Conservation (phyloP, 1,140 invertebrate genomes). For the Lepidurus arcticus region DNA sequence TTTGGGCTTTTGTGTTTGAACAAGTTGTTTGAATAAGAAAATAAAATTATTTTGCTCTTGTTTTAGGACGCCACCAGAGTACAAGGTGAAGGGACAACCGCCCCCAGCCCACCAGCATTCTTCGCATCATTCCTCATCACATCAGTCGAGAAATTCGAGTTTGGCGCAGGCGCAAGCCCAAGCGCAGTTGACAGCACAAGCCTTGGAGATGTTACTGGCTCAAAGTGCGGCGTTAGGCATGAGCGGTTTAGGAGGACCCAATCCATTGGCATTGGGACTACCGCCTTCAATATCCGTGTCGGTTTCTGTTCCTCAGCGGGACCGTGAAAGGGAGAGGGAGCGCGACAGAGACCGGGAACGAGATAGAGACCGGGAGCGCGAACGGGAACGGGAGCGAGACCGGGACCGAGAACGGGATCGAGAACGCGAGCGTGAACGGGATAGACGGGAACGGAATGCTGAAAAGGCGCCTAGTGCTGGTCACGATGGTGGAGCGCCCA, state of each 20-base stretch:
- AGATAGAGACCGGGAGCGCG: background rate
- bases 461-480: conserved; percentile 3
- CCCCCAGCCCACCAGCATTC: background rate
- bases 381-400: background rate
- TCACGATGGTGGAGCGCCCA: conserved; percentile 20
- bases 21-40: too few relatives aligned
- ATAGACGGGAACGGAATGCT: conserved; percentile 27
- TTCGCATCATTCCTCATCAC: background rate
- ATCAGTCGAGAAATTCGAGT: background rate
- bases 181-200: conserved; percentile 29
- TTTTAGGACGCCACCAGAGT: background rate
- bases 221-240: conserved; percentile 24
- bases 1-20: too few relatives aligned
- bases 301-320: conserved; percentile 17
- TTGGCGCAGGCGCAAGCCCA: conserved; percentile 32
- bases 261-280: conserved; percentile 35
- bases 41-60: background rate
- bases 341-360: background rate
- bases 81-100: background rate
- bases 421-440: background rate
- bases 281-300: conserved; percentile 35
- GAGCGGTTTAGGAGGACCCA: conserved; percentile 26
- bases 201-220: conserved; percentile 10
- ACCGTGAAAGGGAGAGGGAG: background rate
- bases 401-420: background rate